A percentile compares a stretch with the other conserved stretches of the same genome.
Conservation (phyloP, 1,140 invertebrate genomes). For the Heliconius hewitsoni region DNA sequence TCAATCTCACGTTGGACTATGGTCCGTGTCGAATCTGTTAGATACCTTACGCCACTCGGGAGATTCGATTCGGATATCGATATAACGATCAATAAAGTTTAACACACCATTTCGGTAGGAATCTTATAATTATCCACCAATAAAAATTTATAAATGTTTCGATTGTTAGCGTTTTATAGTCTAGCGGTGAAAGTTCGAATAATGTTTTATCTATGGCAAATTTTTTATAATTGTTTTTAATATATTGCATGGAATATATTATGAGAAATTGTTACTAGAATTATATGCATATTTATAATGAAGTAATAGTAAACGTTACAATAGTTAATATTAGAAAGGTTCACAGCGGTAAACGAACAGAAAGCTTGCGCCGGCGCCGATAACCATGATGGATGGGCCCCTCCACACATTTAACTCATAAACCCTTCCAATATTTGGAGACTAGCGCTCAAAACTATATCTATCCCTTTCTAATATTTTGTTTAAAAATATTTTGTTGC, state of each 20-base stretch:
- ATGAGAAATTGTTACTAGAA: slow-evolving; percentile 35
- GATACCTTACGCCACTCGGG: slow-evolving; percentile 64
- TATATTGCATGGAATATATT: slow-evolving; percentile 37
- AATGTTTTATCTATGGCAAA: slow-evolving; percentile 36
- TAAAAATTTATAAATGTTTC: slow-evolving; percentile 66
- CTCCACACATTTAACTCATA: slow-evolving; percentile 69
- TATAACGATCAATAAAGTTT: slow-evolving; percentile 75
- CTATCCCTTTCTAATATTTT: slow-evolving; percentile 53
- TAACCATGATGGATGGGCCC: slow-evolving; percentile 68
- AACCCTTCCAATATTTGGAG: slow-evolving; percentile 60
- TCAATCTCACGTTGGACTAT: slow-evolving; percentile 61
- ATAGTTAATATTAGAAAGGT: slow-evolving; percentile 57
- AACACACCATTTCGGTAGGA: slow-evolving; percentile 78
- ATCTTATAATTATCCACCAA: slow-evolving; percentile 69
- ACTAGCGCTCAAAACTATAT: slow-evolving; percentile 55
- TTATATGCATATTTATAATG: slow-evolving; percentile 16
- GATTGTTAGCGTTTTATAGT: slow-evolving; percentile 62
- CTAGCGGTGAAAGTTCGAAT: slow-evolving; percentile 61
- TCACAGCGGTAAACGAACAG: slow-evolving; percentile 61
- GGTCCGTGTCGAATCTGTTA: slow-evolving; percentile 56
- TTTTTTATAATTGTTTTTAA: slow-evolving; percentile 40
- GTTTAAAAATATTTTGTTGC: background rate
- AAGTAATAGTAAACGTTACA: slow-evolving; percentile 34
- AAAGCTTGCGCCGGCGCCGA: slow-evolving; percentile 70
- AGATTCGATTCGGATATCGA: slow-evolving; percentile 65